Conservation (phyloP, 2,888 invertebrate genomes). For the Maniola hyperantus region DNA sequence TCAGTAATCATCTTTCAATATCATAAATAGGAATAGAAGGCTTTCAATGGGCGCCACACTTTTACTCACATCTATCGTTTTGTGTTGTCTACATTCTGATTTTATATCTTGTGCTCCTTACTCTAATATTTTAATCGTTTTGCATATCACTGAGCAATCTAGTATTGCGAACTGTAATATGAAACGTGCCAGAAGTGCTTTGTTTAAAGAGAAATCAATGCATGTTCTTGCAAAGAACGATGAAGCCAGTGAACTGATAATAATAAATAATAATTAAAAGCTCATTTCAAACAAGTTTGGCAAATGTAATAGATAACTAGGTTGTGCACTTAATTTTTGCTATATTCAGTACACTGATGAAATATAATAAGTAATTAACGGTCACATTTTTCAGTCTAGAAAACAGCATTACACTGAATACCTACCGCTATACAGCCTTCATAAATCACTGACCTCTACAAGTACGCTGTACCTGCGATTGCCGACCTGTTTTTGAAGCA, state of each 20-base stretch:
- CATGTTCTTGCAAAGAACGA: background rate
- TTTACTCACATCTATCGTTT: slow-evolving; percentile 63
- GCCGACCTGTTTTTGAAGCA: too few species aligned
- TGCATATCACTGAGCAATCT: slow-evolving; percentile 43
- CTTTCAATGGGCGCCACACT: slow-evolving; percentile 72
- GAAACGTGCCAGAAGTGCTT: slow-evolving; percentile 4
- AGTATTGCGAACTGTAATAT: slow-evolving; percentile 31
- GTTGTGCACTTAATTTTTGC: slow-evolving; percentile 1
- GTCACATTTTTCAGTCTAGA: background rate
- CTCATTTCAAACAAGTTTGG: background rate
- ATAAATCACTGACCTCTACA: background rate
- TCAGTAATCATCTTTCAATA: slow-evolving; percentile 51
- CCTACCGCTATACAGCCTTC: background rate
- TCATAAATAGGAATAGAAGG: slow-evolving; percentile 56
- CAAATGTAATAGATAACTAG: slow-evolving; percentile 5
- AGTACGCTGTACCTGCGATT: too few species aligned
- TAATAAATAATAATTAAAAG: slow-evolving; percentile 7
- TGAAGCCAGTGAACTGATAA: background rate
- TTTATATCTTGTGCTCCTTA: slow-evolving; percentile 60
- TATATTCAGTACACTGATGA: background rate
- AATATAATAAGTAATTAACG: background rate
- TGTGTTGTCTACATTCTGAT: slow-evolving; percentile 59
- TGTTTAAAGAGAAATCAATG: slow-evolving; percentile 23
- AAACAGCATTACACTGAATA: background rate
- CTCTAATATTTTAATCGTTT: slow-evolving; percentile 51